These are phyloP conservation scores for Macrophya alboannulata DNA, from an alignment of 2,888 invertebrate genomes.

Conservation along the genomic window DNA sequence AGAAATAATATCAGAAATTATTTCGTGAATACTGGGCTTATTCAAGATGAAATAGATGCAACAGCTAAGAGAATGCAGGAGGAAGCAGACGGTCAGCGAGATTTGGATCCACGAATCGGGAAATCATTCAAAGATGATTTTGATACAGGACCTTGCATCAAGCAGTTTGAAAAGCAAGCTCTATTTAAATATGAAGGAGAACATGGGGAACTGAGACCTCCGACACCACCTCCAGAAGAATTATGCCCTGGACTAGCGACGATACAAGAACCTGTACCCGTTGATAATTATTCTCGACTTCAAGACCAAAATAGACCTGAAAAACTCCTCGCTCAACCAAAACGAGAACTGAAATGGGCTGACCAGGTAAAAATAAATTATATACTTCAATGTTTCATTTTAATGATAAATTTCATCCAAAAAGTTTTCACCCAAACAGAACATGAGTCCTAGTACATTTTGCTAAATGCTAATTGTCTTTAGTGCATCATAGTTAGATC, in stretches of 20 bases:
- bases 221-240: constrained; percentile 61
- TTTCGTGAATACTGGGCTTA: constrained; percentile 85
- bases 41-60: constrained; percentile 83
- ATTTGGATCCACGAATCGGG: constrained; percentile 62
- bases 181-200: constrained; percentile 60
- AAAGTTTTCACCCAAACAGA: constrained; percentile 28
- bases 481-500: constrained; percentile 25
- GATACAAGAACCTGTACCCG: constrained; percentile 13
- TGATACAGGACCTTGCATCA: constrained; percentile 56
- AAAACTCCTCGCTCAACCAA: not conserved
- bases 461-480: constrained; percentile 39
- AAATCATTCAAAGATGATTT: constrained; percentile 59
- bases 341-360: constrained; percentile 64
- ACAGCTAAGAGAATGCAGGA: constrained; percentile 54
- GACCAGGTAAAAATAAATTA: constrained; percentile 63
- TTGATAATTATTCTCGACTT: constrained; percentile 19
- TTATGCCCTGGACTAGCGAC: constrained; percentile 59
- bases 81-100: not conserved
- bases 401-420: constrained; percentile 39
- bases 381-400: constrained; percentile 29
- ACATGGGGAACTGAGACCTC: constrained; percentile 56
- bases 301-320: constrained; percentile 7
- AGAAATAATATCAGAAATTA: constrained; percentile 87
- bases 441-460: constrained; percentile 24
- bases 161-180: constrained; percentile 56